phyloP scores from a whole-genome alignment of 2,888 invertebrate species.

The Lithodes maja region DNA sequence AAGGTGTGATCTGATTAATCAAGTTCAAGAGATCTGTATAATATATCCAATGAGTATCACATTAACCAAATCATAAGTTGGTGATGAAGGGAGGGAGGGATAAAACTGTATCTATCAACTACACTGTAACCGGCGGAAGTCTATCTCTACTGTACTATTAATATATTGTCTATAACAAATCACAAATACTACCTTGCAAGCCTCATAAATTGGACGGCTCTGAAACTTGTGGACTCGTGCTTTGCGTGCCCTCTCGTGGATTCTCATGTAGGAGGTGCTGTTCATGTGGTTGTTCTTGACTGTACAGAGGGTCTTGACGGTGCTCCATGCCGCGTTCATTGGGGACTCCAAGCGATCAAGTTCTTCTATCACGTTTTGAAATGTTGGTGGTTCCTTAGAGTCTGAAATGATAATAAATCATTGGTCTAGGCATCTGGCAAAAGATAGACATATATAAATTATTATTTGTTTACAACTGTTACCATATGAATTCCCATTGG shows the following conservation, averaged over 20 bases:
- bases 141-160: not conserved
- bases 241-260: conserved; percentile 85
- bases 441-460: no score
- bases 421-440: no score
- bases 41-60: no score
- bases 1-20: no score
- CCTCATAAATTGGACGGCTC: conserved; percentile 82
- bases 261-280: conserved; percentile 84
- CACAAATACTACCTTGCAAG: conserved; percentile 77
- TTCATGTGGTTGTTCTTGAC: conserved; percentile 88
- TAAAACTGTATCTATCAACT: no score
- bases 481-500: no score
- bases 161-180: not conserved
- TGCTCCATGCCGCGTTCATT: conserved; percentile 89
- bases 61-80: no score
- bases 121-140: no score
- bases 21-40: no score
- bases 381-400: conserved; percentile 77
- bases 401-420: conserved; percentile 70
- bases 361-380: conserved; percentile 83
- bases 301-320: conserved; percentile 88
- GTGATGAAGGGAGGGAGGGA: no score
- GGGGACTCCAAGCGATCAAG: conserved; percentile 84
- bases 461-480: no score
- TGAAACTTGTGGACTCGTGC: conserved; percentile 85